Evolutionary conservation across 2,888 invertebrate genomes (phyloP).

Genomic region (Amphipoea lucens): DNA sequence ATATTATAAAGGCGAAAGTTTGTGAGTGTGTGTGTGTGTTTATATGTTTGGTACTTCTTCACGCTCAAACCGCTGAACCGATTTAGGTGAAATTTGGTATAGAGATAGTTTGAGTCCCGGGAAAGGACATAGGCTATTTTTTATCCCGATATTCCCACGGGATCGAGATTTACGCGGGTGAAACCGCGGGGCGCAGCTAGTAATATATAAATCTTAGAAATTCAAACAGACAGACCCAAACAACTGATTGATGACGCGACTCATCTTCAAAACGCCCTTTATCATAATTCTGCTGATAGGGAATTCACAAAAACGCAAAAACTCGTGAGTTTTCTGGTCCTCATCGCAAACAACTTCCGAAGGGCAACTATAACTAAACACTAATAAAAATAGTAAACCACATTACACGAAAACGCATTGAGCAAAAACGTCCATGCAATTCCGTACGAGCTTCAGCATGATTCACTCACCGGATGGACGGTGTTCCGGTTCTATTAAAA

Average conservation of each 20-base stretch:
- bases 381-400: conserved; percentile 31
- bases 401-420: conserved; percentile 24
- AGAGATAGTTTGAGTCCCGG: too few relatives aligned
- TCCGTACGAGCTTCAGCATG: conserved; percentile 45
- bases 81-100: too few relatives aligned
- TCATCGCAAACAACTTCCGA: neutral
- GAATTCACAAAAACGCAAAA: neutral
- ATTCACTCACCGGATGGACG: conserved; percentile 61
- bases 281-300: neutral
- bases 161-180: too few relatives aligned
- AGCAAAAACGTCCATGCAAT: conserved; percentile 40
- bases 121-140: too few relatives aligned
- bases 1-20: too few relatives aligned
- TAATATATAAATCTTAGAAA: neutral
- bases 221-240: neutral
- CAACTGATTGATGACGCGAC: neutral
- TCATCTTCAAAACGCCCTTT: neutral
- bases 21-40: too few relatives aligned
- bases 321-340: neutral
- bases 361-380: neutral
- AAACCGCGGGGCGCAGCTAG: too few relatives aligned
- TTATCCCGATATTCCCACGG: too few relatives aligned
- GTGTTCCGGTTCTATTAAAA: conserved; percentile 71
- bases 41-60: too few relatives aligned
- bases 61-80: too few relatives aligned